Conservation (phyloP, 2,888 invertebrate species). For the Latrodectus elegans region DNA sequence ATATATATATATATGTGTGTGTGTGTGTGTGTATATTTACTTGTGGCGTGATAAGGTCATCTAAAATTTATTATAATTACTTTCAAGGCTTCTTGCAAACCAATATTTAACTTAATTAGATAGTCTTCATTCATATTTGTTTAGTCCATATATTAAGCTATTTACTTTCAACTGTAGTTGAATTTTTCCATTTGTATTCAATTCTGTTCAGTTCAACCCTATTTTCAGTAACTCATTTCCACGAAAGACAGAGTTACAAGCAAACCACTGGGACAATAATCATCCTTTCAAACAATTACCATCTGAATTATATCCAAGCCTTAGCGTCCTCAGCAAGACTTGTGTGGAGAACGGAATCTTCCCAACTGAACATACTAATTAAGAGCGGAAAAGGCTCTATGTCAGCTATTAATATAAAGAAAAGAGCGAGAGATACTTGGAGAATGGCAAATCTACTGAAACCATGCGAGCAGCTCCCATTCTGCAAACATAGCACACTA, state of each 20-base stretch:
- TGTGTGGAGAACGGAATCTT: conserved; percentile 2
- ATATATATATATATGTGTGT: no score
- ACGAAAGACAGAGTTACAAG: background rate
- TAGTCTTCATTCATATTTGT: no score
- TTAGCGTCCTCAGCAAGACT: background rate
- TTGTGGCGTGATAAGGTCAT: no score
- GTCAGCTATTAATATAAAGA: conserved; percentile 58
- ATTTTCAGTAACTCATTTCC: no score
- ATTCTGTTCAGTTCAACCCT: no score
- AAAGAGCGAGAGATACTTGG: conserved; percentile 12
- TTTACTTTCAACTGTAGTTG: no score
- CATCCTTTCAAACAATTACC: conserved; percentile 40
- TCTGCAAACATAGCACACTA: background rate
- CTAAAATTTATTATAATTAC: no score
- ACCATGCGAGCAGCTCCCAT: background rate
- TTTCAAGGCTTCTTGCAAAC: no score
- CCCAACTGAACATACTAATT: conserved; percentile 49
- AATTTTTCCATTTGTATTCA: no score
- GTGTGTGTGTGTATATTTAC: no score
- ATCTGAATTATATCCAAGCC: conserved; percentile 20
- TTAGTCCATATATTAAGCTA: no score
- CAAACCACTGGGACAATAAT: conserved; percentile 20
- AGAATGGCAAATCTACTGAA: background rate
- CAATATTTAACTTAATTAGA: no score
- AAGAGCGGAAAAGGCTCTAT: conserved; percentile 50